These are phyloP conservation scores for Idris sp. DNA, from an alignment of 1,140 invertebrate species.

Conservation along the genomic window DNA sequence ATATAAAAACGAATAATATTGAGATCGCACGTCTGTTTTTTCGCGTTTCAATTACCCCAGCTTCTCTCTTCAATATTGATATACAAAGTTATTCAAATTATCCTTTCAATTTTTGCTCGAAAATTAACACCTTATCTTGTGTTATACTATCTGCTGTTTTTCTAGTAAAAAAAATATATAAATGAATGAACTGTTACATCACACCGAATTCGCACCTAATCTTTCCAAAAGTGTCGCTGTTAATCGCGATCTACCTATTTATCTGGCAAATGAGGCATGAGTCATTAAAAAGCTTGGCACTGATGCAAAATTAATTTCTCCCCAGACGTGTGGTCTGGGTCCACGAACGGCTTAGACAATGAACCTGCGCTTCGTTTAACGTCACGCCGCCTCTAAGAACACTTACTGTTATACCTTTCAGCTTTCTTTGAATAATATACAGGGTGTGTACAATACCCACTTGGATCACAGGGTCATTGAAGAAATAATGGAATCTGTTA, in stretches of 20 bases:
- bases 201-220: conserved; percentile 13
- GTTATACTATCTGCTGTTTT: too few relatives aligned
- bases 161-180: too few relatives aligned
- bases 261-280: conserved; percentile 29
- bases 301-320: conserved; percentile 45
- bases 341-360: conserved; percentile 42
- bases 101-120: too few relatives aligned
- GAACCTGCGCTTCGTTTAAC: conserved; percentile 38
- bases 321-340: conserved; percentile 21
- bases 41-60: too few relatives aligned
- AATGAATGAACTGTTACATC: too few relatives aligned
- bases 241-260: conserved; percentile 30
- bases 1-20: too few relatives aligned
- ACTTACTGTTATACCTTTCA: conserved; percentile 44
- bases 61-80: too few relatives aligned
- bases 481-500: conserved; percentile 41
- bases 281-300: conserved; percentile 17
- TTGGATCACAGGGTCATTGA: conserved; percentile 24
- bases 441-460: conserved; percentile 32
- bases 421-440: conserved; percentile 30
- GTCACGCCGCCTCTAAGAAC: conserved; percentile 38
- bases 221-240: conserved; percentile 11
- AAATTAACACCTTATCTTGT: too few relatives aligned
- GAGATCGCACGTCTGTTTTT: too few relatives aligned
- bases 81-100: too few relatives aligned